Base-by-base conservation (phyloP, 2,113 vertebrate genomes). In the Bubo blakistoni region DNA sequence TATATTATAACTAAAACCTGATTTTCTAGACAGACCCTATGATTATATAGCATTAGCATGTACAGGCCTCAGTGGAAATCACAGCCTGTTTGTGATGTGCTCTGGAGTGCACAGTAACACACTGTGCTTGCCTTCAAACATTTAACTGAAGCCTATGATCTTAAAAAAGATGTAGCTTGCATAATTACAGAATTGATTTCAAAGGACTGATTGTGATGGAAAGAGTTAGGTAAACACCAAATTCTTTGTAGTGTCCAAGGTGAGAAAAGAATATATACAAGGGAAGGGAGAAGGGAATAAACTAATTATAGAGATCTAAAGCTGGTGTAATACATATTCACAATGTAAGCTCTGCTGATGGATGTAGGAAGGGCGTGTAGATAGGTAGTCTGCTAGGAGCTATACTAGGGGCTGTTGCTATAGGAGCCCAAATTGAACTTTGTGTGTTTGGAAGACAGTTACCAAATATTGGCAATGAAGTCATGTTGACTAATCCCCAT, bases 131-230 rank as follows among this genome's bases (percentile, higher is more conserved):
- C 69, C 73, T 88, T 96, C 71, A 89, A 94, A 81, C 73, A 55
- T 67, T 81, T 54, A 62, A 24, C 57, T 78, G 61, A 81, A 89
- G 24, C n/a, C 57, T 84, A 2, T 78, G 69, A 81, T 86, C 81
- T 88, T 71, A 66, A 86, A 84, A 92, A 67, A 71, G 42, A 67
- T 74, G 55, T 25, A 74, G 52, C 73, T 86, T 79, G n/a, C 18
- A 20, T 92, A 95, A 94, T 83, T 92, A 79, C 24, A 57, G 54
- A 86, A 72, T 77, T 66, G 10, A 73, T 93, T 94, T 94, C 80
- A 88, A 92, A 95, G 19, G 44, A 44, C 32, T 87, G 38, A 7
- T 78, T 79, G 57, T 61, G 42, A 25, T 38, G 26, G 36, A 24
- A 81, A 46, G 62, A 83, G 16, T 59, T 70, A 86, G 47, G n/a